Evolutionary conservation across 2,113 vertebrate genomes (phyloP).

Genomic region (Lucifuga dentata): DNA sequence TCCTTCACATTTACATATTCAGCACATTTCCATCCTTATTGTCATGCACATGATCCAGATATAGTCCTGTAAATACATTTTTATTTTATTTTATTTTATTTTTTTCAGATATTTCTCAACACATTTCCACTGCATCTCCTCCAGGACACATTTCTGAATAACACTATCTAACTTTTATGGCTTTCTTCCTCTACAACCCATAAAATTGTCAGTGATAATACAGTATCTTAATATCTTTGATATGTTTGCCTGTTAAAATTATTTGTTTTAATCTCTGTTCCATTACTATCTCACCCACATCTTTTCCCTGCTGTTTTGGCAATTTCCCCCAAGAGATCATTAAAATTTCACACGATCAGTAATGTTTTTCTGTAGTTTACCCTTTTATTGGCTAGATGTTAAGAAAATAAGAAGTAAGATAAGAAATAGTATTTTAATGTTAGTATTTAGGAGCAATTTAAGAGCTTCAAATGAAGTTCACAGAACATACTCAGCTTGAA

Average conservation of each 20-base stretch:
- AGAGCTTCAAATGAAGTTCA: too few species aligned
- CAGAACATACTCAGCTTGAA: background rate
- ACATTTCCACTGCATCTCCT: too few species aligned
- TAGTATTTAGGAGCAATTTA: too few species aligned
- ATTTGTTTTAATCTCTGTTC: background rate
- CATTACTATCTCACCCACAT: background rate
- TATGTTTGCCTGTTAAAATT: background rate
- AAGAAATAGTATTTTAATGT: constrained; percentile 1
- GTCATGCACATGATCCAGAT: too few species aligned
- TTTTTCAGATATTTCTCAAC: too few species aligned
- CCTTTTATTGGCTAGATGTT: background rate
- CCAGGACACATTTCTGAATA: too few species aligned
- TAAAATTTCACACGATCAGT: constrained; percentile 4
- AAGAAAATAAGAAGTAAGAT: background rate
- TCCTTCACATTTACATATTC: too few species aligned
- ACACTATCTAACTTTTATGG: too few species aligned
- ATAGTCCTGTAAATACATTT: too few species aligned
- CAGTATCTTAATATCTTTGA: background rate
- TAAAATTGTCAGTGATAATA: background rate
- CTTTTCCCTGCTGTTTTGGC: background rate
- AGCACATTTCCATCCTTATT: too few species aligned
- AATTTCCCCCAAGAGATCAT: constrained; percentile 9
- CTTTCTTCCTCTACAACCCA: too few species aligned
- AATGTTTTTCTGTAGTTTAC: constrained; percentile 3
- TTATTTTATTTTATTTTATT: too few species aligned